Base-by-base conservation (phyloP, 1,140 invertebrate genomes). In the Gryon sp. region DNA sequence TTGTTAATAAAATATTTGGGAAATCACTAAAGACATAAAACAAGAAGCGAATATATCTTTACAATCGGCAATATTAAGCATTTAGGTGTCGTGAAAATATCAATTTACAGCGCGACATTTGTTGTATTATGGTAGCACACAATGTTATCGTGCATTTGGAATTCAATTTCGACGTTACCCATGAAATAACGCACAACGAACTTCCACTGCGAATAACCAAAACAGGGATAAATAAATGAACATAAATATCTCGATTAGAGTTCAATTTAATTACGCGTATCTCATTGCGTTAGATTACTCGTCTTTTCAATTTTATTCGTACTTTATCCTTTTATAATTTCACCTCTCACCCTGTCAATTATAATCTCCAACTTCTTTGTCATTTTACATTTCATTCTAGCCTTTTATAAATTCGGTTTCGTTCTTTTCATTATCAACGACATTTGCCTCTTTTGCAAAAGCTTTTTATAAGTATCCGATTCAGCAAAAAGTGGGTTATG, bases 241-340 rank as follows among this genome's bases (percentile, higher is more conserved):
- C 46, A 30, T 38, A 79, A 66, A 59, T 43, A 78, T 68, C 63
- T 60, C 28, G 52, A 75, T 82, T 79, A 82, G 68, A 76, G 48
- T 68, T 57, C 41, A 68, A 68, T 68, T 68, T 48, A 68, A 68
- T 68, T 68, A 57, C 50, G 36, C 24, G n/a, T 18, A 24, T 45
- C 62, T 45, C 14, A 19, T 32, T 43, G 50, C 63, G 16, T 46
- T 50, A 46, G 43, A 68, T 57, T 57, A 50, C 50, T 46, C 12
- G 50, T 38, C 28, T 57, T 16, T 50, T 38, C 40, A 14, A 32
- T 15, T 15, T 16, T 52, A 43, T 57, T 9, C 15, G 11, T 11
- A 26, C 26, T 34, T 46, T 36, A 30, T 28, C 52, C 41, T 22
- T 32, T 48, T 34, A 30, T 34, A 20, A 32, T 45, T 4, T 8